Evolutionary conservation across 2,888 invertebrate species (phyloP), one percentile per base, ranked within the genome.

Genomic region (Sminthurides aquaticus): DNA sequence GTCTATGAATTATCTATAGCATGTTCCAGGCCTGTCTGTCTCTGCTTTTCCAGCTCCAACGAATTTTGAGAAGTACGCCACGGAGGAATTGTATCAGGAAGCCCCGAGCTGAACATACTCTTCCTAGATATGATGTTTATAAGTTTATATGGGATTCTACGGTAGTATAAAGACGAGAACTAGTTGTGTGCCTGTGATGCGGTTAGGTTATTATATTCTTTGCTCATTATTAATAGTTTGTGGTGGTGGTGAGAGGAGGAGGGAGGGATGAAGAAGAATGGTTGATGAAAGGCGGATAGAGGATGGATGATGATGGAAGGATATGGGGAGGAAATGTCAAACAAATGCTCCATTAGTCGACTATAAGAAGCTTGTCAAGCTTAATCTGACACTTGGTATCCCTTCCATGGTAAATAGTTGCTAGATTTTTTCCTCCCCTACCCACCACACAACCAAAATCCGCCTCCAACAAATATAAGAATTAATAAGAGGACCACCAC

Each of bases 271-370:
- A 24, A 59, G 26, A 43, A 61, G 52, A 24, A 59, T 57, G 58
- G 49, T 54, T 34, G 34, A 63, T 57, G 57, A 34, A 22, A 29
- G 29, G 54, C 28, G n/a, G 25, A 8, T 49, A 48, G 34, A 57
- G 64, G 43, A 24, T 28, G 49, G 63, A 60, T 48, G 59, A 49
- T 18, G 28, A 57, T 61, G 48, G 67, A 67, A 67, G 62, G 48
- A 29, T 63, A 54, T 34, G 24, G 57, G 57, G 66, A 66, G 66
- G 66, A 66, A 66, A 66, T 63, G 66, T 66, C 66, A 66, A 66
- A 66, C 66, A 66, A 66, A 66, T 66, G 66, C 57, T 63, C 66
- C 66, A 66, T 66, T 66, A 66, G 62, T 62, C 49, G 28, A 57
- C 66, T 63, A 66, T 34, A 34, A 66, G 60, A 34, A 66, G 63